Percentiles rank a stretch among this genome's conserved stretches.
Conservation (phyloP, 2,888 invertebrate species). For the Eubasilissa splendida region DNA sequence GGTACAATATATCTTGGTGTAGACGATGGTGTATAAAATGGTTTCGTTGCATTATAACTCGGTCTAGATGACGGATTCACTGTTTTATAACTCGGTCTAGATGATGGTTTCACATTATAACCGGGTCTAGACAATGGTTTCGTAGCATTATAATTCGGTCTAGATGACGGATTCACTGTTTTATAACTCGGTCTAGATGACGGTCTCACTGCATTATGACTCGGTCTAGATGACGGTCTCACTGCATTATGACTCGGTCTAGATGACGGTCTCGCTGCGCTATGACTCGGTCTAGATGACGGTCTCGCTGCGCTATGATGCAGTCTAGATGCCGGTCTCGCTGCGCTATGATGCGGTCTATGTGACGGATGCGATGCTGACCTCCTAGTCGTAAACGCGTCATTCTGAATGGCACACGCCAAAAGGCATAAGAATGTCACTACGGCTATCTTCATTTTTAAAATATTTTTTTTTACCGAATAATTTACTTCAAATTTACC, state of each 20-base stretch:
- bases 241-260: background rate
- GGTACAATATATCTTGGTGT: background rate
- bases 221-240: background rate
- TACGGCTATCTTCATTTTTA: conserved; percentile 4
- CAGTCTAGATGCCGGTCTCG: too few relatives aligned
- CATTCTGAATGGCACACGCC: conserved; percentile 1
- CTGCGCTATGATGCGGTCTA: background rate
- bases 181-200: background rate
- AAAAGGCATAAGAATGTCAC: background rate
- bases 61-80: background rate
- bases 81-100: background rate
- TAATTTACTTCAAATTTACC: background rate
- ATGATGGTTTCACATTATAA: background rate
- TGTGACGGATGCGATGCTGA: background rate
- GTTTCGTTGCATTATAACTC: background rate
- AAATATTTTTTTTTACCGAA: background rate
- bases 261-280: background rate
- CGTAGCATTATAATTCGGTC: background rate
- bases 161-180: background rate
- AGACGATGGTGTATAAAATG: background rate
- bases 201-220: background rate
- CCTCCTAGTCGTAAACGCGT: background rate
- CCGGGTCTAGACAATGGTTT: background rate
- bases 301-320: background rate
- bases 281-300: background rate